Evolutionary conservation across 2,113 vertebrate genomes (phyloP).

Genomic region (Pyxicephalus adspersus): DNA sequence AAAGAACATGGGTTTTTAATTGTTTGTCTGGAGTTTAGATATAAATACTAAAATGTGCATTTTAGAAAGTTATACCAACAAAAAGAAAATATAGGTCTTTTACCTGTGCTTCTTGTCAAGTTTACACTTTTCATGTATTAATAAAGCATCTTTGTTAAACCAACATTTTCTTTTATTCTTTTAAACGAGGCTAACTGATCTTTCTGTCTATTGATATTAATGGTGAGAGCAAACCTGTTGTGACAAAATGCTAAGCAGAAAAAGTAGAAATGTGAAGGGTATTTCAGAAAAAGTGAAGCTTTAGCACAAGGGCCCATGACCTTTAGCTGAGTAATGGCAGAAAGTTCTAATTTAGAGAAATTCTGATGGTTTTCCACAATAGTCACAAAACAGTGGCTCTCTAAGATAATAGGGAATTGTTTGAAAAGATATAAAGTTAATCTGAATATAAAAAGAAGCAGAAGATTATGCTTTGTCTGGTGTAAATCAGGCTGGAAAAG

Average conservation of each 20-base stretch:
- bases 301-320: slow-evolving; percentile 10
- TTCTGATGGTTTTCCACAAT: not conserved
- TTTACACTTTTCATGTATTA: not conserved
- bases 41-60: too few species aligned
- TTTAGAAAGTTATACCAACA: too few species aligned
- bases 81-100: too few species aligned
- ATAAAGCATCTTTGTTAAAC: not conserved
- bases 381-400: slow-evolving; percentile 8
- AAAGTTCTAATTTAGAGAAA: slow-evolving; percentile 19
- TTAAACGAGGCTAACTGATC: not conserved
- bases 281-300: not conserved
- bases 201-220: not conserved
- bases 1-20: too few species aligned
- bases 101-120: not conserved
- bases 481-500: slow-evolving; percentile 18
- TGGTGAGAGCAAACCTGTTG: not conserved
- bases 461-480: not conserved
- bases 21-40: too few species aligned
- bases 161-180: not conserved
- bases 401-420: not conserved
- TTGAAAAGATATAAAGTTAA: not conserved
- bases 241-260: not conserved
- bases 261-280: not conserved
- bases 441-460: slow-evolving; percentile 26
- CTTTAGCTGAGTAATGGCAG: slow-evolving; percentile 5